A percentile compares a stretch with the other conserved stretches of the same genome.
Evolutionary conservation across 1,140 invertebrate species (phyloP).

Genomic region (Orchesella cincta): DNA sequence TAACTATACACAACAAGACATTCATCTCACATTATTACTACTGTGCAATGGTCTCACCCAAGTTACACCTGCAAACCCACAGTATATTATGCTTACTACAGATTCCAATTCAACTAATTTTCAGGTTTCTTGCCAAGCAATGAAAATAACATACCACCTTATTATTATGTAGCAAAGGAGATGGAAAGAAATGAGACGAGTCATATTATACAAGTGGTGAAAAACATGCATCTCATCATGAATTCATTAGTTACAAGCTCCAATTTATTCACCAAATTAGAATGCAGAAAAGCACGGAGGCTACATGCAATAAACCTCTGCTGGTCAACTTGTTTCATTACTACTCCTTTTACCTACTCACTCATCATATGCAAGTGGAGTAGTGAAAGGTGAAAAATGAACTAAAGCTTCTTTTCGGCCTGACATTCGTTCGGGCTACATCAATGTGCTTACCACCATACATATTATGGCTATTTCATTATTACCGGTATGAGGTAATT

Average conservation of each 20-base stretch:
- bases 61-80: constrained; percentile 24
- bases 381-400: too few species aligned
- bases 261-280: constrained; percentile 25
- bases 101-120: too few species aligned
- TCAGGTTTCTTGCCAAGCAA: neutral
- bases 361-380: neutral
- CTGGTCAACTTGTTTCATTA: constrained; percentile 16
- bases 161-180: constrained; percentile 26
- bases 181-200: neutral
- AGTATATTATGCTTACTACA: too few species aligned
- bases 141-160: constrained; percentile 6
- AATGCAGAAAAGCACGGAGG: neutral
- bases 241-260: constrained; percentile 2
- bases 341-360: neutral
- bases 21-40: neutral
- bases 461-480: neutral
- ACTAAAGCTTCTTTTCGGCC: constrained; percentile 7
- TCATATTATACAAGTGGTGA: neutral
- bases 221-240: neutral
- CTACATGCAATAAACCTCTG: neutral
- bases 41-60: constrained; percentile 9
- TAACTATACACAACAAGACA: neutral
- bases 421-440: neutral
- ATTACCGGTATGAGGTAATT: neutral
- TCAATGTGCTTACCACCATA: too few species aligned